These are phyloP conservation scores for Drosophila dunni DNA, from an alignment of 1,140 invertebrate species.

Conservation along the genomic window DNA sequence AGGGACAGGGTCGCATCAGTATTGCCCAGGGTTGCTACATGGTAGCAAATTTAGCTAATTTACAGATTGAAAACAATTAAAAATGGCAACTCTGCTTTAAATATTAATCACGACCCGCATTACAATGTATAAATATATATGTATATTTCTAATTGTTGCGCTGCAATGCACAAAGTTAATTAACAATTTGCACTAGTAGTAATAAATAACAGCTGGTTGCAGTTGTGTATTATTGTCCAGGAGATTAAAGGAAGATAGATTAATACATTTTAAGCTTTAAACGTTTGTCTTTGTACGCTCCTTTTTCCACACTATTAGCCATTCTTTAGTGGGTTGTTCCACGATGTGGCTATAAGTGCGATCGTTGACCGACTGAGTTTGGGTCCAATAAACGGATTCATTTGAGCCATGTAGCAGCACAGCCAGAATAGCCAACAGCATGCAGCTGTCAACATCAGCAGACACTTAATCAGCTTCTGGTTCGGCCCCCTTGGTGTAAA, in stretches of 20 bases:
- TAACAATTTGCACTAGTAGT: slow-evolving; percentile 33
- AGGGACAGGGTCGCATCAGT: slow-evolving; percentile 24
- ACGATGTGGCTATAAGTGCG: slow-evolving; percentile 90
- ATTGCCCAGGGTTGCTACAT: background rate
- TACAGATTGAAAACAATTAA: too few relatives aligned
- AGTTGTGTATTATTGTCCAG: background rate
- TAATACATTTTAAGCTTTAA: slow-evolving; percentile 32
- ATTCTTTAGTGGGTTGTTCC: slow-evolving; percentile 87
- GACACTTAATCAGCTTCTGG: slow-evolving; percentile 91
- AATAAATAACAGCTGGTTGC: slow-evolving; percentile 3
- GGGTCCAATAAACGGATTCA: slow-evolving; percentile 97
- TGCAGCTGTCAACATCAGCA: slow-evolving; percentile 93
- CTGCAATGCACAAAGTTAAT: slow-evolving; percentile 29
- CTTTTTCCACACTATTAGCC: slow-evolving; percentile 21
- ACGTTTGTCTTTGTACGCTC: background rate
- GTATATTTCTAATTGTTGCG: slow-evolving; percentile 22
- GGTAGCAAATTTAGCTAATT: too few relatives aligned
- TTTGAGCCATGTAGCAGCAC: slow-evolving; percentile 96
- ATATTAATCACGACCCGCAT: background rate
- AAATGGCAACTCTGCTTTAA: background rate
- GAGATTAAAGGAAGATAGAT: slow-evolving; percentile 24
- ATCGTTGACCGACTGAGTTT: slow-evolving; percentile 89
- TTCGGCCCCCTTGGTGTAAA: slow-evolving; percentile 95
- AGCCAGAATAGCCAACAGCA: slow-evolving; percentile 97
- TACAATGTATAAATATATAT: slow-evolving; percentile 14